Evolutionary conservation across 2,888 invertebrate species (phyloP).

Genomic region (Drosophila vallismaia): DNA sequence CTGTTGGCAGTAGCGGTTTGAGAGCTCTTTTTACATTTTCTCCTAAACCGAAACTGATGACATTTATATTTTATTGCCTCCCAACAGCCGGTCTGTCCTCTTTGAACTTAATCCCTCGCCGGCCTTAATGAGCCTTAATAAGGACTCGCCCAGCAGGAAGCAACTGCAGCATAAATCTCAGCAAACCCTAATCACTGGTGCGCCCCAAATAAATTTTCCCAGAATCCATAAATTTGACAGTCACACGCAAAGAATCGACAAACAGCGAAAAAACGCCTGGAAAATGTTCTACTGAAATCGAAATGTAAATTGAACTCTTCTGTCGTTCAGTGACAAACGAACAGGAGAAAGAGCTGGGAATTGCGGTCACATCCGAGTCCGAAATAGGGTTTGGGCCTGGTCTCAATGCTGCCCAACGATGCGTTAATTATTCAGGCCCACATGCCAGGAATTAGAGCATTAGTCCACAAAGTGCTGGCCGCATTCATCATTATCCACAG

Average conservation of each 20-base stretch:
- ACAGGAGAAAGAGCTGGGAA: conserved; percentile 12
- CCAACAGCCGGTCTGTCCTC: conserved; percentile 10
- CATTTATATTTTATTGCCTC: conserved; percentile 66
- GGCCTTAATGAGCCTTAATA: conserved; percentile 67
- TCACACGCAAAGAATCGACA: conserved; percentile 59
- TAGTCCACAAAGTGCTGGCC: conserved; percentile 51
- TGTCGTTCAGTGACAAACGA: conserved; percentile 39
- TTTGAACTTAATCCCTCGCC: conserved; percentile 47
- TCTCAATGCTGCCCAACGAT: conserved; percentile 58
- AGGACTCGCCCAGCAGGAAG: conserved; percentile 37
- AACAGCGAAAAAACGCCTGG: conserved; percentile 4
- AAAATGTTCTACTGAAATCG: conserved; percentile 42
- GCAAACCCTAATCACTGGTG: conserved; percentile 67
- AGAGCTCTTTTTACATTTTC: conserved; percentile 48
- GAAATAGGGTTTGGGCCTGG: conserved; percentile 17
- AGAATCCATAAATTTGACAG: conserved; percentile 69
- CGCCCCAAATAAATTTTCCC: conserved; percentile 66
- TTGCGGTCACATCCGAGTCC: conserved; percentile 2
- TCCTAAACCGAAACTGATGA: conserved; percentile 32
- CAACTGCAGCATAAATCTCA: conserved; percentile 68
- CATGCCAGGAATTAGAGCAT: conserved; percentile 16
- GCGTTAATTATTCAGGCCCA: conserved; percentile 70
- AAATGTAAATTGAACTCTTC: conserved; percentile 66
- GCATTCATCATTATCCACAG: conserved; percentile 68
- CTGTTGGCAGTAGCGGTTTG: conserved; percentile 13